Base-by-base conservation (phyloP, 1,140 invertebrate species). In the Drosophila parvula region DNA sequence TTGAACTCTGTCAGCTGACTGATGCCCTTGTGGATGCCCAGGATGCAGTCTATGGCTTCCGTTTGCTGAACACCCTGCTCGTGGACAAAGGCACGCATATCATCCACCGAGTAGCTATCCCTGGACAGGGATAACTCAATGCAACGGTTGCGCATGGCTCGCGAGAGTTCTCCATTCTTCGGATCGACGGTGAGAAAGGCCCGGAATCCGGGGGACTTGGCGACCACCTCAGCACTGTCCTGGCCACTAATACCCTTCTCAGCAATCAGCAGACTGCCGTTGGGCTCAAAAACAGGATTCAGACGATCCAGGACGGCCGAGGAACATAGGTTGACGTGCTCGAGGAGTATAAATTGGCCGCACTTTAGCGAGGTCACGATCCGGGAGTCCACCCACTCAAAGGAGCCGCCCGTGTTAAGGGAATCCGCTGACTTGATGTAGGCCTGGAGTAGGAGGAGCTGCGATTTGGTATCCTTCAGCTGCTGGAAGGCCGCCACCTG, bases 271-370 rank as follows among this genome's bases (percentile, higher is more conserved):
- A 99, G 93, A 10, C 95, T 95, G 3, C 99, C 99, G 80, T 96
- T 95, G 1, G 97, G 97, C 93, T 99, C 99, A 74, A 99, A 93
- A 3, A 99, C 93, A 16, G 96, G 96, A 94, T 99, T 99, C 6
- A 99, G 93, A 78, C 99, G 94, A 93, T 99, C 99, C 74, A 99
- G 93, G 11, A 99, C 98, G 36, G 99, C 98, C 2, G 98, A 95
- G 78, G 97, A 98, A 92, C 98, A 99, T 28, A 99, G 95, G 93
- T 99, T 99, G 1, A 98, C 98, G 93, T 99, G 98, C 92, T 99
- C 98, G 43, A 99, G 55, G 58, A 84, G 64, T 27, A 92, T 90
- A 9, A 83, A 91, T 56, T 92, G 88, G 0, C 91, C 91, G 45
- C 70, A 79, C 32, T 92, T 92, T 2, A 92, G 50, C 14, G 84